A percentile compares a stretch with the other conserved stretches of the same genome.
Conservation (phyloP, 2,113 vertebrate species). For the Psettodes erumei region DNA sequence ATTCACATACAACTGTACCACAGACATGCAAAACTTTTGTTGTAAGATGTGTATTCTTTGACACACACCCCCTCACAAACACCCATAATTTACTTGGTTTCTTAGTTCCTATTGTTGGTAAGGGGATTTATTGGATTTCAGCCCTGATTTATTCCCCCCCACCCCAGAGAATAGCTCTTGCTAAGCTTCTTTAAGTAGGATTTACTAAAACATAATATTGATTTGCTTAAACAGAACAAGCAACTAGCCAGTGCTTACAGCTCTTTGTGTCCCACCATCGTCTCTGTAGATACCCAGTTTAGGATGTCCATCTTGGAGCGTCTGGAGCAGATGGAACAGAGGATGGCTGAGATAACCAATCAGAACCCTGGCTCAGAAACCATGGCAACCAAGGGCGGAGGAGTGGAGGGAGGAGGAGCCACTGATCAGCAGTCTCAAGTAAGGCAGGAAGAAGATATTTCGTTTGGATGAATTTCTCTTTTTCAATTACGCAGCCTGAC, state of each 20-base stretch:
- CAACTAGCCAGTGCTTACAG: slow-evolving; percentile 3
- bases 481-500: neutral
- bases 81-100: neutral
- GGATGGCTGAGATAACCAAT: slow-evolving; percentile 98
- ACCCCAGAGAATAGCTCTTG: slow-evolving; percentile 14
- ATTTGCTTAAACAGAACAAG: slow-evolving; percentile 33
- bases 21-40: slow-evolving; percentile 11
- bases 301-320: slow-evolving; percentile 99
- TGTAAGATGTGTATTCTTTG: neutral
- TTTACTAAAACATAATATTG: slow-evolving; percentile 34
- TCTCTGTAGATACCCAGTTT: slow-evolving; percentile 94
- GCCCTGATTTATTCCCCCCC: slow-evolving; percentile 4
- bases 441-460: slow-evolving; percentile 52
- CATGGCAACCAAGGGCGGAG: slow-evolving; percentile 84
- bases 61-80: neutral
- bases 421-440: slow-evolving; percentile 90
- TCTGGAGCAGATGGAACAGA: slow-evolving; percentile 98
- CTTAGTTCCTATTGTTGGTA: slow-evolving; percentile 11
- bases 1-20: slow-evolving; percentile 35
- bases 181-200: slow-evolving; percentile 33
- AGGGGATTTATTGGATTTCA: slow-evolving; percentile 32
- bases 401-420: slow-evolving; percentile 76
- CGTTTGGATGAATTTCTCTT: slow-evolving; percentile 5
- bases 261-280: slow-evolving; percentile 38
- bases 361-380: slow-evolving; percentile 90